Conservation (phyloP, 2,888 invertebrate genomes). For the Caenorhabditis panamensis region DNA sequence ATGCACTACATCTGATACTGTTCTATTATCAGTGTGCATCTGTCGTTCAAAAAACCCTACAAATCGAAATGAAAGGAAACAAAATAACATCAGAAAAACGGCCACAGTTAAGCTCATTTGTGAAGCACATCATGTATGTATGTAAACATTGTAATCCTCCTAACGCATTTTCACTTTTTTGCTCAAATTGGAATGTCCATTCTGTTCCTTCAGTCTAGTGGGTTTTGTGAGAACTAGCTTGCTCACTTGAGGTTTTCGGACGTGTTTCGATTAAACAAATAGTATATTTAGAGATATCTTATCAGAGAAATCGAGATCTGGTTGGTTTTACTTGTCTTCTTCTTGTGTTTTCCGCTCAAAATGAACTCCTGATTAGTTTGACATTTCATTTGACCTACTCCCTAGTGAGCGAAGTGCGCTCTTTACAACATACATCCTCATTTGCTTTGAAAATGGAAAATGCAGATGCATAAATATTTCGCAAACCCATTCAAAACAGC, state of each 20-base stretch:
- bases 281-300: not conserved
- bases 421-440: no score
- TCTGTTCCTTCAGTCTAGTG: slow-evolving; percentile 1
- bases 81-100: slow-evolving; percentile 5
- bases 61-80: not conserved
- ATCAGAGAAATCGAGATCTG: no score
- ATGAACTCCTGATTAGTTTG: no score
- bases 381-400: no score
- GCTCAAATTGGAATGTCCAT: slow-evolving; percentile 14
- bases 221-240: not conserved
- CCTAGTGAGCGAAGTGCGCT: no score
- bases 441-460: no score
- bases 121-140: slow-evolving; percentile 22
- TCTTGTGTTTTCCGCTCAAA: no score
- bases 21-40: not conserved
- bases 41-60: no score
- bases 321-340: no score
- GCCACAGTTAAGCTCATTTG: slow-evolving; percentile 55
- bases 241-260: not conserved
- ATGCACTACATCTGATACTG: not conserved
- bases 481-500: not conserved
- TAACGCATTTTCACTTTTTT: slow-evolving; percentile 4
- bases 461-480: no score
- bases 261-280: not conserved
- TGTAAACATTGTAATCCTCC: slow-evolving; percentile 41